These are phyloP conservation scores for Lampropteryx suffumata DNA, from an alignment of 2,888 invertebrate genomes.

Conservation along the genomic window DNA sequence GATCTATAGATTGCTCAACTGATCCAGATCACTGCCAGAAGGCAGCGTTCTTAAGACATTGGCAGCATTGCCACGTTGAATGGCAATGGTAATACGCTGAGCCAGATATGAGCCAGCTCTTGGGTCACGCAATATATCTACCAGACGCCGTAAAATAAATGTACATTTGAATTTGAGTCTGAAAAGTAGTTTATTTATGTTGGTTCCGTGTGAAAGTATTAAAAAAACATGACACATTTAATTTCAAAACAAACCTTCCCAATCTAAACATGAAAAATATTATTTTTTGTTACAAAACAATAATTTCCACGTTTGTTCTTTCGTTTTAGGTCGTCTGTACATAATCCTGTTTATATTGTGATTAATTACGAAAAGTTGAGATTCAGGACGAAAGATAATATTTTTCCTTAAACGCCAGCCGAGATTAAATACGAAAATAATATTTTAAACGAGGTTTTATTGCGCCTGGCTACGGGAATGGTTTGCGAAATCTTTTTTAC, in stretches of 20 bases:
- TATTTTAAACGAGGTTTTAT: conserved; percentile 21
- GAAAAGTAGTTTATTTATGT: not conserved
- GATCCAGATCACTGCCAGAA: too few relatives aligned
- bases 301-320: conserved; percentile 30
- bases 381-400: conserved; percentile 29
- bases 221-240: not conserved
- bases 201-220: not conserved
- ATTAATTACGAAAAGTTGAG: conserved; percentile 49
- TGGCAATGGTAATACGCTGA: too few relatives aligned
- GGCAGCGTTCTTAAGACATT: too few relatives aligned
- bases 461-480: conserved; percentile 1
- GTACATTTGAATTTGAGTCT: too few relatives aligned
- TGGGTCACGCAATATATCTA: too few relatives aligned
- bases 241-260: not conserved
- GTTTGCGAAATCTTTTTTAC: not conserved
- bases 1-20: too few relatives aligned
- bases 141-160: too few relatives aligned
- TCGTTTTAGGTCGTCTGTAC: conserved; percentile 40
- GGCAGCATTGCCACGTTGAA: too few relatives aligned
- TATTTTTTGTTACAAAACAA: conserved; percentile 49
- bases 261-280: not conserved
- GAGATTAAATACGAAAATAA: conserved; percentile 30
- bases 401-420: conserved; percentile 30
- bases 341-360: conserved; percentile 56
- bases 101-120: too few relatives aligned